Conservation (phyloP, 2,888 invertebrate species). For the Ommatoiulus sabulosus region DNA sequence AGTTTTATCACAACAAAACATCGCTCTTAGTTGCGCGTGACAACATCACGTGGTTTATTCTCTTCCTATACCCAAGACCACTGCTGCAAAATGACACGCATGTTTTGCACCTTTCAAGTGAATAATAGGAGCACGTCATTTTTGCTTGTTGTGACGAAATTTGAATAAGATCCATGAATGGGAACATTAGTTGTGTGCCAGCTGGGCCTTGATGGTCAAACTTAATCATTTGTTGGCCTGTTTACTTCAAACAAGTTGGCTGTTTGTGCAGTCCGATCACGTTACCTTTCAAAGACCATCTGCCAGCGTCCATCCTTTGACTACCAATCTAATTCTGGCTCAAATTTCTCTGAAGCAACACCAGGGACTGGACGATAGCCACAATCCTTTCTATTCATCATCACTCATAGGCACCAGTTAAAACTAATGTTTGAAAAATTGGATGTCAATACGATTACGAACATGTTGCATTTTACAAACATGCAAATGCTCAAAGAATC, state of each 20-base stretch:
- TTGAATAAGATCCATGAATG: too few species aligned
- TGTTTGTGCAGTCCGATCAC: not conserved
- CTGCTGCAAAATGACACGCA: too few species aligned
- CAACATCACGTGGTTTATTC: not conserved
- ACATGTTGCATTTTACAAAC: too few species aligned
- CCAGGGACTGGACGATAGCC: not conserved
- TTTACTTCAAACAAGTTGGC: not conserved
- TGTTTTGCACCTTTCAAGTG: too few species aligned
- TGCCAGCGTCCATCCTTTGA: not conserved
- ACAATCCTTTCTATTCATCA: not conserved
- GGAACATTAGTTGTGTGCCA: not conserved
- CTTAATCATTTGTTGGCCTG: not conserved
- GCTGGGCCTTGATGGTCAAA: not conserved
- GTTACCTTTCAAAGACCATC: not conserved
- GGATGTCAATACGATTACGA: too few species aligned
- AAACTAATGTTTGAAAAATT: too few species aligned
- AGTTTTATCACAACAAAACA: not conserved
- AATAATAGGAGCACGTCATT: too few species aligned
- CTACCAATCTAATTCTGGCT: not conserved
- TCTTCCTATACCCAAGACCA: not conserved
- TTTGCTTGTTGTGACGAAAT: too few species aligned
- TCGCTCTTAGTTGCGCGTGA: not conserved
- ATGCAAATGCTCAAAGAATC: too few species aligned
- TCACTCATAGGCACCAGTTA: too few species aligned
- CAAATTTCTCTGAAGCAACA: not conserved